Evolutionary conservation across 2,113 vertebrate species (phyloP).

Genomic region (Connochaetes taurinus): DNA sequence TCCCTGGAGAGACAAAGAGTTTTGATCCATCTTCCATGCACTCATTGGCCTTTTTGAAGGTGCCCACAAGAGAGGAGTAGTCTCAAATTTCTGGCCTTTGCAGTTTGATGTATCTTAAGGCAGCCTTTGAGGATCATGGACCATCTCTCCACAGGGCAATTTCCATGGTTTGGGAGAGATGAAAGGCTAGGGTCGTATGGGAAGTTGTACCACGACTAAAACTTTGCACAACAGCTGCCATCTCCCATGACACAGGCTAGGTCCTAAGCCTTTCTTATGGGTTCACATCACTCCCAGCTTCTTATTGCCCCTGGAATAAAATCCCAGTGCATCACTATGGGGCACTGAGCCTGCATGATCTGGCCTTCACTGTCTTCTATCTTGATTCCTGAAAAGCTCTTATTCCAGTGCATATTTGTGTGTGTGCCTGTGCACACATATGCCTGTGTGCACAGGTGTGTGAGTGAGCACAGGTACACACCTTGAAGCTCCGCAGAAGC

Average conservation of each 20-base stretch:
- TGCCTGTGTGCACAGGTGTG: neutral
- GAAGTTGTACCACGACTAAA: neutral
- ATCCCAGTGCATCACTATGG: neutral
- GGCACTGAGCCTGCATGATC: neutral
- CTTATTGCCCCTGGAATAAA: neutral
- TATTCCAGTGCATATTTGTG: accelerated
- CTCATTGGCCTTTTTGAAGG: neutral
- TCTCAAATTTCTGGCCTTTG: neutral
- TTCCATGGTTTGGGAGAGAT: neutral
- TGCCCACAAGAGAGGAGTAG: neutral
- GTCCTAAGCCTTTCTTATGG: neutral
- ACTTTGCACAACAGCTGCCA: neutral
- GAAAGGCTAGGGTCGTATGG: neutral
- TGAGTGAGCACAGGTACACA: too few species aligned
- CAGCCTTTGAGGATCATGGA: neutral
- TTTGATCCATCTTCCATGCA: neutral
- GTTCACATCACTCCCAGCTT: neutral
- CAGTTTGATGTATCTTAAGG: neutral
- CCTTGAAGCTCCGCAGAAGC: neutral
- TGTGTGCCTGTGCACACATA: neutral
- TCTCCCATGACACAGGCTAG: neutral
- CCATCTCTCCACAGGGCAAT: neutral
- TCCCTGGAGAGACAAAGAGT: neutral
- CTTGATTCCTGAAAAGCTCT: neutral
- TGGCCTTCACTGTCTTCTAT: neutral